Percentiles rank a stretch among this genome's conserved stretches.
Conservation (phyloP, 2,888 invertebrate genomes). For the Raillietiella orientalis region DNA sequence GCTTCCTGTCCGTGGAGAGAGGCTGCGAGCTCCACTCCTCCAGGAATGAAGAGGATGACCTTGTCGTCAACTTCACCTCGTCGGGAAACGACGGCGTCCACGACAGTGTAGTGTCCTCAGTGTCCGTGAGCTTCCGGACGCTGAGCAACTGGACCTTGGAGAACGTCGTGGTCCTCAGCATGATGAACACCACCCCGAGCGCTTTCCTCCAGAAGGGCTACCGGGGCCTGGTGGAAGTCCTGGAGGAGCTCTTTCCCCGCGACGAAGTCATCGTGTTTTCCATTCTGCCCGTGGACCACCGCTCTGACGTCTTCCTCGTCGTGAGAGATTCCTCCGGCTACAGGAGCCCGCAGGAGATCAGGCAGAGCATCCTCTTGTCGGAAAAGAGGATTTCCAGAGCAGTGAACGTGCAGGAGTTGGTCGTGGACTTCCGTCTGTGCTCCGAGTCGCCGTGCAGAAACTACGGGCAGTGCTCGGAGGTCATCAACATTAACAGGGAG, state of each 20-base stretch:
- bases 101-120: constrained; percentile 49
- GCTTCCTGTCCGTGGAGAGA: constrained; percentile 23
- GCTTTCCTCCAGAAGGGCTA: constrained; percentile 44
- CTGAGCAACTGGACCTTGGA: constrained; percentile 51
- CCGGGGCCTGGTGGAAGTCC: constrained; percentile 29
- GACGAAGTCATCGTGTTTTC: constrained; percentile 5
- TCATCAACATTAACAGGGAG: constrained; percentile 14
- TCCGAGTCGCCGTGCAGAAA: constrained; percentile 24
- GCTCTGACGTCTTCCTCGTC: constrained; percentile 33
- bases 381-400: constrained; percentile 5
- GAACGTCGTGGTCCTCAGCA: constrained; percentile 40
- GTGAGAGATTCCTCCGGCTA: constrained; percentile 18
- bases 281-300: constrained; percentile 19
- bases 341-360: constrained; percentile 28
- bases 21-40: constrained; percentile 48
- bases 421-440: constrained; percentile 11
- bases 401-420: constrained; percentile 9
- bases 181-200: constrained; percentile 34
- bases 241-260: constrained; percentile 26
- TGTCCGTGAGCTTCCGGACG: constrained; percentile 42
- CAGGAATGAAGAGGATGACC: constrained; percentile 19
- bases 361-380: constrained; percentile 22
- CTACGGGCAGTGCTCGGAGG: constrained; percentile 12
- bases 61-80: constrained; percentile 26
- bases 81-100: constrained; percentile 69